Base-by-base conservation (phyloP, 2,113 vertebrate genomes). In the Odobenus rosmarus region DNA sequence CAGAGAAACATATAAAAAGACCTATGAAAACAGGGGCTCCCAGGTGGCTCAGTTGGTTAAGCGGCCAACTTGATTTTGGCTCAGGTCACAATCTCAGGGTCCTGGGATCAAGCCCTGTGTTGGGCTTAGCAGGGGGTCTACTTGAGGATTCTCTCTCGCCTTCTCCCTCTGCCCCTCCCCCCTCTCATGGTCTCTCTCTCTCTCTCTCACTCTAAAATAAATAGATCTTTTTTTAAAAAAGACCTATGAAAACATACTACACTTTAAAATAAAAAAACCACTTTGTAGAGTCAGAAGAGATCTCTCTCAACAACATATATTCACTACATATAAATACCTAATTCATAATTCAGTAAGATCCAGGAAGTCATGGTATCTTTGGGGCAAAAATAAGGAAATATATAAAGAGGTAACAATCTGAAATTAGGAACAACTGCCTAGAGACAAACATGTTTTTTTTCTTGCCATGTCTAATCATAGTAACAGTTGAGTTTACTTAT, bases 261-360 rank as follows among this genome's bases (percentile, higher is more conserved):
- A 62, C 39, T 53, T 74, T 51, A n/a, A 83, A 92, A 59, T 21
- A 51, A 57, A 93, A 93, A 67, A 59, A 33, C 74, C 31, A 49
- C 33, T 71, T 19, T 69, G 39, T 59, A 80, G 53, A 26, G 51
- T 49, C 61, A 76, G 92, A 81, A 69, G 51, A 36, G 21, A 10
- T 10, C 49, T 57, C 51, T 21, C 61, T 42, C 36, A 69, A 31
- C 39, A 28, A 80, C 49, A n/a, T 36, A 12, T 15, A 36, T 59
- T 80, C 31, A 88, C 61, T 24, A 28, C 31, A 71, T 16, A 71
- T 36, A 80, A n/a, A 94, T 71, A 80, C 49, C 36, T 49, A 94
- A 59, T 36, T 80, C 36, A 21, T 6, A 24, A 49, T 57, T 79
- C 59, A 26, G 0, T 79, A 69, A 80, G 39, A 59, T 46, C 39